These are phyloP conservation scores for Orthonevra nobilis DNA, from an alignment of 2,888 invertebrate species.

Conservation along the genomic window DNA sequence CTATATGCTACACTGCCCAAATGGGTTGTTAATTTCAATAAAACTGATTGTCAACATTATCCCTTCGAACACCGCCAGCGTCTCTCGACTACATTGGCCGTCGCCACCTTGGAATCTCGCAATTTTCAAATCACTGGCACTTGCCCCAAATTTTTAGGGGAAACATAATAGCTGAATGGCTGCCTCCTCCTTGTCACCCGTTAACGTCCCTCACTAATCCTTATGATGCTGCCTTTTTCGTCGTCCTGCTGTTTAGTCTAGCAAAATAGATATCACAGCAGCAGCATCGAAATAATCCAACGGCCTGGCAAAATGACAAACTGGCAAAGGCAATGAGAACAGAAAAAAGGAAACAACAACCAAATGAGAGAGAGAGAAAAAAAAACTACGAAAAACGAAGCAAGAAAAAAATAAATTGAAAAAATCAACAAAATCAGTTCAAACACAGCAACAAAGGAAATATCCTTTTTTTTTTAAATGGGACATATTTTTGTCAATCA, in stretches of 20 bases:
- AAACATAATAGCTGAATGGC: constrained; percentile 20
- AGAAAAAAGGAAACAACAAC: neutral
- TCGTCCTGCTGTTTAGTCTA: constrained; percentile 57
- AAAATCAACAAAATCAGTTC: constrained; percentile 25
- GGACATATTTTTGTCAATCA: constrained; percentile 48
- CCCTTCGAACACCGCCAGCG: constrained; percentile 3
- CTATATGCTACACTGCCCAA: constrained; percentile 61
- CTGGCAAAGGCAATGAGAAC: constrained; percentile 9
- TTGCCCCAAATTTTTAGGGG: constrained; percentile 60
- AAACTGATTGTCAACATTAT: constrained; percentile 64
- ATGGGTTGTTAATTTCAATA: constrained; percentile 70
- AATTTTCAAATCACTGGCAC: constrained; percentile 65
- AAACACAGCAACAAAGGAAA: constrained; percentile 41
- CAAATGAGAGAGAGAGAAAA: constrained; percentile 16
- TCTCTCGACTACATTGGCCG: neutral
- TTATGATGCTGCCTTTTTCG: constrained; percentile 54
- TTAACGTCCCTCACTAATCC: constrained; percentile 60
- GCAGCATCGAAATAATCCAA: constrained; percentile 68
- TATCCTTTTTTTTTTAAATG: constrained; percentile 58
- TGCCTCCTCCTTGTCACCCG: constrained; percentile 1
- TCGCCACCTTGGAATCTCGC: constrained; percentile 47
- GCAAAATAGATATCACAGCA: constrained; percentile 67
- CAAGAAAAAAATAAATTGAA: neutral
- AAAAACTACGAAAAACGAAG: constrained; percentile 29
- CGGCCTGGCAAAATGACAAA: constrained; percentile 69